Evolutionary conservation across 2,797 vertebrate genomes (phyloP), one percentile per base, ranked within the genome.

Genomic region (Nannoperca australis): DNA sequence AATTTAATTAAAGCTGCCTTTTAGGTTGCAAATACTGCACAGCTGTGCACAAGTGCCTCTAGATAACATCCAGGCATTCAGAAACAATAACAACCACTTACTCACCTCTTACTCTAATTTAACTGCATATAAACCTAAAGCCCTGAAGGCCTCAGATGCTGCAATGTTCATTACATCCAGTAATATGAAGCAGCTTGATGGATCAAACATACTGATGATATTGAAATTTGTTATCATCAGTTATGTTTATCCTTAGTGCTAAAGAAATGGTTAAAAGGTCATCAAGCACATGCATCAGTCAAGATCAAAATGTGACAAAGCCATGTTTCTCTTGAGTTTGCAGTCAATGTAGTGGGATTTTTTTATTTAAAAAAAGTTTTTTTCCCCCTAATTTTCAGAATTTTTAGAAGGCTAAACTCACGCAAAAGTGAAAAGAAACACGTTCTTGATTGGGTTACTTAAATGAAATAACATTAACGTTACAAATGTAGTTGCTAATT

Each of bases 191-290:
- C 4, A 13, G 30, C 65, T 22, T 14, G 0, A 22, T 36, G 73
- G 20, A 51, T 59, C 0, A 68, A 47, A 69, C 50, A 55, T 11
- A 34, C 30, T 40, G 22, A 62, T 58, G n/a, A 56, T 24, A 15
- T 47, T 50, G 44, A 53, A 51, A 32, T 79, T 77, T 15, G 65
- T 60, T n/a, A 72, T 59, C 11, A 58, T 73, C 24, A 42, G 66
- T 6, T n/a, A 78, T 67, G 49, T 64, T 68, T 73, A 7, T 66
- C 53, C 27, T 27, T 22, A 18, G 27, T 67, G 27, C 54, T 17
- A 3, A 38, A 78, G 77, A 65, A 81, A 81, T 83, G 76, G 78
- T 88, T 68, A 75, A 13, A 40, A 32, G 73, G 59, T 85, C 70
- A 56, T 47, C 18, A 30, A n/a, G 50, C 20, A 24, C 53, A 47